Evolutionary conservation across 2,113 vertebrate genomes (phyloP), one percentile per base, ranked within the genome.

Genomic region (Chelonoidis abingdonii): DNA sequence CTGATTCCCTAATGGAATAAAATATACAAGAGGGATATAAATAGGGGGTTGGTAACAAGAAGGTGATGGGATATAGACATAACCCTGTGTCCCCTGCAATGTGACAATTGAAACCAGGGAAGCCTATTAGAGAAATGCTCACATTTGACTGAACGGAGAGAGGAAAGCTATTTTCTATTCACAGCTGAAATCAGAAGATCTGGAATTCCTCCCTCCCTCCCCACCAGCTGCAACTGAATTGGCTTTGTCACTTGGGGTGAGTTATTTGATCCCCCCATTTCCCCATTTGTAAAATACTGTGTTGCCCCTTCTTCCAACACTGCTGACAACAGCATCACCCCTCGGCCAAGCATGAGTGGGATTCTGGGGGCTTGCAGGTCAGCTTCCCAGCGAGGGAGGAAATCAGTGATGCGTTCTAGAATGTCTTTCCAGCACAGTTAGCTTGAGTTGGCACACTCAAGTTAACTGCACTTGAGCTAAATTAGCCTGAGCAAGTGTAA

Each of bases 1-100:
- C n/a, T 85, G 78, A 89, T 90, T 95, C 93, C 91, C 90, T 97
- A 95, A 97, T 94, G 92, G 97, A 97, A 95, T 95, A 92, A 97
- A 83, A 89, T 0, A 56, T 56, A 13, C 47, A 54, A 95, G 89
- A 44, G 79, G 85, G 93, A 80, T 89, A 91, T 89, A 89, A 93
- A 47, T 54, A 54, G 53, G 53, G 21, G 53, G 53, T 96, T 92
- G 83, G 1, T 85, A 93, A 87, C 17, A 10, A 38, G 50, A 6
- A 80, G 87, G 93, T 1, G 5, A 53, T 56, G 89, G 93, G 87
- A 44, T 59, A 4, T 3, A 83, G 88, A 57, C 83, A 56, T 72
- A 80, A 95, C 80, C 14, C 86, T 93, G 83, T 5, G 0, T 19
- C 90, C 83, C 89, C 50, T 69, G 53, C 72, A 84, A 86, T 84